Percentiles rank a stretch among this genome's conserved stretches.
Evolutionary conservation across 2,113 vertebrate species (phyloP).

Genomic region (Stigmatopora argus): DNA sequence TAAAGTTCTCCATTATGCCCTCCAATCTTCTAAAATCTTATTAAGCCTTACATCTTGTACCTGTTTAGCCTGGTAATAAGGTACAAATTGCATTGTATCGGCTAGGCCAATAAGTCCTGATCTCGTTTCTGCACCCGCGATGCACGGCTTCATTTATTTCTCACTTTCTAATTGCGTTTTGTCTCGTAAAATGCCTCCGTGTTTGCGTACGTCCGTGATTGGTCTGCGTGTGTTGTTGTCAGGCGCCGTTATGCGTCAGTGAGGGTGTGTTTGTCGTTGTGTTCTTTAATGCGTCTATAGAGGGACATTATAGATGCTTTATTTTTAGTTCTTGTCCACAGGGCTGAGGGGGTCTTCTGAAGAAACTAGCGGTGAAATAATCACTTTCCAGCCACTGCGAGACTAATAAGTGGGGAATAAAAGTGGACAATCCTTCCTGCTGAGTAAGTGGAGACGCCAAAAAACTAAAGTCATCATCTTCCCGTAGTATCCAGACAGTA

Average conservation of each 20-base stretch:
- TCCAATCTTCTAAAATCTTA: slow-evolving; percentile 20
- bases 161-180: slow-evolving; percentile 7
- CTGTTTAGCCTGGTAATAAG: slow-evolving; percentile 9
- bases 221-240: background rate
- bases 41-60: slow-evolving; percentile 11
- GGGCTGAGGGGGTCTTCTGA: slow-evolving; percentile 14
- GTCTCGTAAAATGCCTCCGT: background rate
- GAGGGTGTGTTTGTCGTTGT: background rate
- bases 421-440: slow-evolving; percentile 32
- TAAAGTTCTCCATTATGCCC: background rate
- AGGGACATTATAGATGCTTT: background rate
- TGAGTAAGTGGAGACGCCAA: slow-evolving; percentile 34
- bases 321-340: background rate
- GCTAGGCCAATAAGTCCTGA: slow-evolving; percentile 28
- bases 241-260: no score
- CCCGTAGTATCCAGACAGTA: slow-evolving; percentile 42
- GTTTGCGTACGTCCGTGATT: background rate
- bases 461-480: slow-evolving; percentile 43
- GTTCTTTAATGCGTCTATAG: background rate
- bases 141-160: slow-evolving; percentile 8
- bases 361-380: slow-evolving; percentile 48
- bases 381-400: slow-evolving; percentile 34
- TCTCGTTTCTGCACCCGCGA: slow-evolving; percentile 17
- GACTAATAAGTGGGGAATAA: slow-evolving; percentile 34
- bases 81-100: slow-evolving; percentile 24